Conservation (phyloP, 2,113 vertebrate species). For the Tetraodon nigroviridis region DNA sequence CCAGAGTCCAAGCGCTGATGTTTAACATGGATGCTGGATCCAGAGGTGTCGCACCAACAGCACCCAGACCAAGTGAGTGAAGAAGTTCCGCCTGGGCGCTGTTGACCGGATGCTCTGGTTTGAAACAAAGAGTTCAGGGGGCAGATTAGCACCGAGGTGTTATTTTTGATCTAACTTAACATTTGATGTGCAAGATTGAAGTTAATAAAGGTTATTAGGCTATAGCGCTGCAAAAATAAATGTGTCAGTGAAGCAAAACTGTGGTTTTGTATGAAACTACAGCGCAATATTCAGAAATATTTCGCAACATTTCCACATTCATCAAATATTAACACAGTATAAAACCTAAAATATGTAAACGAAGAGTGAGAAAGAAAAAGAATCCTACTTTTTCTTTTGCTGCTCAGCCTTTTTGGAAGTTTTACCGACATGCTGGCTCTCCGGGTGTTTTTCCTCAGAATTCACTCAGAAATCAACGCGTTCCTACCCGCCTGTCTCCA, state of each 20-base stretch:
- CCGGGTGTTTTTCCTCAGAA: neutral
- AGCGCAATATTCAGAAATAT: neutral
- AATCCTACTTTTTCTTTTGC: slow-evolving; percentile 62
- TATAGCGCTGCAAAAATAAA: no score
- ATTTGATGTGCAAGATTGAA: no score
- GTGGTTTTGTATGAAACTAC: no score
- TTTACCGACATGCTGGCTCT: slow-evolving; percentile 52
- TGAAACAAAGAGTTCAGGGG: neutral
- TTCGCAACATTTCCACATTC: neutral
- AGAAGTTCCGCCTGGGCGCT: slow-evolving; percentile 51
- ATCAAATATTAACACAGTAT: neutral
- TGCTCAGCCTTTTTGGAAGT: slow-evolving; percentile 42
- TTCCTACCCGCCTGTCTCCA: slow-evolving; percentile 13
- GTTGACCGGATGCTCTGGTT: slow-evolving; percentile 49
- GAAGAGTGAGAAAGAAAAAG: slow-evolving; percentile 4
- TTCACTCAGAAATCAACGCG: neutral
- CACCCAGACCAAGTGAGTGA: slow-evolving; percentile 52
- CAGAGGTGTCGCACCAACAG: slow-evolving; percentile 40
- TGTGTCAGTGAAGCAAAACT: no score
- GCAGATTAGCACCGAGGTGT: neutral
- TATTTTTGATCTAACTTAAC: no score
- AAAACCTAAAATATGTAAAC: neutral
- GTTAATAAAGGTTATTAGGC: no score
- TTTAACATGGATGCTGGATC: slow-evolving; percentile 57
- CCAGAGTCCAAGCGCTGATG: slow-evolving; percentile 54